phyloP scores from a whole-genome alignment of 2,888 invertebrate genomes.

The Pheosia gnoma region DNA sequence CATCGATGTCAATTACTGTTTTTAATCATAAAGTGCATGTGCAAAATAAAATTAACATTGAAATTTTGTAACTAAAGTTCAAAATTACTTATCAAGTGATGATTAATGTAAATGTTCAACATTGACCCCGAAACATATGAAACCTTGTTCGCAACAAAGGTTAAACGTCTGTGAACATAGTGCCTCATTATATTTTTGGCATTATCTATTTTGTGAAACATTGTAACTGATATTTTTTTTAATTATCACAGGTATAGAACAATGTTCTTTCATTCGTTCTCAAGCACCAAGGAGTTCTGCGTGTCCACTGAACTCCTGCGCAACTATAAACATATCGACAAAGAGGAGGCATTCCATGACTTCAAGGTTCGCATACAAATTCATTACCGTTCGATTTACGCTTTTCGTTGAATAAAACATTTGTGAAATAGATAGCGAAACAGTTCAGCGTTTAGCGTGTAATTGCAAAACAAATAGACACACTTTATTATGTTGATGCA shows the following conservation, averaged over 20 bases:
- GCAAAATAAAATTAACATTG: neutral
- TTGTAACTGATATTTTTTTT: constrained; percentile 30
- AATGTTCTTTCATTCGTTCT: constrained; percentile 92
- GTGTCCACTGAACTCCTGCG: constrained; percentile 89
- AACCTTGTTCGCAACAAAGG: constrained; percentile 43
- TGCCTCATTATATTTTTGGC: constrained; percentile 14
- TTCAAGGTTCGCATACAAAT: constrained; percentile 84
- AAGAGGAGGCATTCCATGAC: constrained; percentile 86
- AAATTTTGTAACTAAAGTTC: too few relatives aligned
- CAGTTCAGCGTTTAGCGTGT: constrained; percentile 15
- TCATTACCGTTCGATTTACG: constrained; percentile 24
- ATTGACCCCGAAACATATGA: constrained; percentile 56
- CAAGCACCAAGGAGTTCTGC: constrained; percentile 91
- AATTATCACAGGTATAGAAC: constrained; percentile 82
- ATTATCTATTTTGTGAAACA: constrained; percentile 23
- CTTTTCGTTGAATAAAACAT: constrained; percentile 18
- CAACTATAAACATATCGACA: constrained; percentile 88
- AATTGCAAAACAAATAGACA: constrained; percentile 11
- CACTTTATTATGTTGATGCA: constrained; percentile 10
- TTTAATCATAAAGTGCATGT: too few relatives aligned
- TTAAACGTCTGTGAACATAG: constrained; percentile 14
- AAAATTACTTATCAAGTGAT: neutral
- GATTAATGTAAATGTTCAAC: constrained; percentile 34
- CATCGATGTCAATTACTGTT: too few relatives aligned
- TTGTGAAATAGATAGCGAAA: constrained; percentile 4